These are phyloP conservation scores for Euura lappo DNA, from an alignment of 1,140 invertebrate species.

Conservation along the genomic window DNA sequence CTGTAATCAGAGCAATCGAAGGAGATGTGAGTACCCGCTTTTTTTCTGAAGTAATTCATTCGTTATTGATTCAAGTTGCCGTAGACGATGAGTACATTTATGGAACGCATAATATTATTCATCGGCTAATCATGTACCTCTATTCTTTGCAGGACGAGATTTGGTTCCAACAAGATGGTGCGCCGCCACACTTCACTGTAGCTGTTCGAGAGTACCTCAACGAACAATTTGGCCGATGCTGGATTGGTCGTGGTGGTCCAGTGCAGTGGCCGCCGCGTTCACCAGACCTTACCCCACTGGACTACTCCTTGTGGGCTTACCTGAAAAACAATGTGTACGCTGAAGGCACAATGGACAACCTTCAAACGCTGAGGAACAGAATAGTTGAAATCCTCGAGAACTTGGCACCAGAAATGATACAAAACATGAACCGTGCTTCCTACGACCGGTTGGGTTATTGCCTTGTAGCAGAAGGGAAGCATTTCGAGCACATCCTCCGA, in stretches of 20 bases:
- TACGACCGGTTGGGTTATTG: slow-evolving; percentile 16
- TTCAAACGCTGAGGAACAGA: slow-evolving; percentile 21
- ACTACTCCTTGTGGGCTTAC: slow-evolving; percentile 55
- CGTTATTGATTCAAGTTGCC: too few species aligned
- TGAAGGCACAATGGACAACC: slow-evolving; percentile 18
- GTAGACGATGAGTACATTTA: too few species aligned
- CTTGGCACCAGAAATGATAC: slow-evolving; percentile 19
- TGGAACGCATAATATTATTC: too few species aligned
- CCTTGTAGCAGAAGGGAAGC: slow-evolving; percentile 17
- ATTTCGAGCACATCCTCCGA: slow-evolving; percentile 14
- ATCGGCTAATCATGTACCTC: too few species aligned
- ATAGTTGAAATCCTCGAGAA: slow-evolving; percentile 16
- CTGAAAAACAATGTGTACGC: slow-evolving; percentile 46
- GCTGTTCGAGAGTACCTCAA: slow-evolving; percentile 44
- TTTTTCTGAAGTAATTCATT: too few species aligned
- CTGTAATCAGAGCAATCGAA: too few species aligned
- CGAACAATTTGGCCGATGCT: slow-evolving; percentile 43
- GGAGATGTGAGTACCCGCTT: too few species aligned
- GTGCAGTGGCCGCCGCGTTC: slow-evolving; percentile 23
- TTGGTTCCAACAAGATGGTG: slow-evolving; percentile 54
- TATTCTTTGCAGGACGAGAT: background rate
- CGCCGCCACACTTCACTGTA: slow-evolving; percentile 43
- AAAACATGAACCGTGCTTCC: slow-evolving; percentile 14
- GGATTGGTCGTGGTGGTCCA: slow-evolving; percentile 51
- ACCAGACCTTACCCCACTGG: slow-evolving; percentile 50